Percentiles rank a stretch among this genome's conserved stretches.
Evolutionary conservation across 2,888 invertebrate genomes (phyloP).

Genomic region (Ctena decussata): DNA sequence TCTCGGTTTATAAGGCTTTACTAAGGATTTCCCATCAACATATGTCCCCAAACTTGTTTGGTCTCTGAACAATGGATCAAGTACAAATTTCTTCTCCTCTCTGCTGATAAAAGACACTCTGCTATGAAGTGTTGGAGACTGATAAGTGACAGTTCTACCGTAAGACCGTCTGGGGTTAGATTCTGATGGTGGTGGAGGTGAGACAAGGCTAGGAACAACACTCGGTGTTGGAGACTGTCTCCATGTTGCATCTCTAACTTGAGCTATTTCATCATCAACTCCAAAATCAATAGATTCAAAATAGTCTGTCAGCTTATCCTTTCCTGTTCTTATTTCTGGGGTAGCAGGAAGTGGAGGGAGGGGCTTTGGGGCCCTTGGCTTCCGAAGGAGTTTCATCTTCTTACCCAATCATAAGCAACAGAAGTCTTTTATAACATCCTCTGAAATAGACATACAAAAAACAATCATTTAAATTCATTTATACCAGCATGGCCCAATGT

Average conservation of each 20-base stretch:
- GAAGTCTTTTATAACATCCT: no score
- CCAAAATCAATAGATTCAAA: conserved; percentile 74
- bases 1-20: conserved; percentile 80
- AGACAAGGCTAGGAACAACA: conserved; percentile 76
- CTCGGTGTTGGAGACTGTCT: conserved; percentile 72
- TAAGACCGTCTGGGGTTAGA: conserved; percentile 65
- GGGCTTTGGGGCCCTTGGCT: conserved; percentile 76
- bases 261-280: conserved; percentile 54
- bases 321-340: conserved; percentile 52
- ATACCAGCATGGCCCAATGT: no score
- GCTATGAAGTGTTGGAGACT: conserved; percentile 63
- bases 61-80: conserved; percentile 78
- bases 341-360: conserved; percentile 66
- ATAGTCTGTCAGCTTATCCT: conserved; percentile 66
- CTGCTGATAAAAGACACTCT: conserved; percentile 69
- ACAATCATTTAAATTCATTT: no score
- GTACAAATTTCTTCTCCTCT: conserved; percentile 77
- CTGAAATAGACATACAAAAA: no score
- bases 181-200: conserved; percentile 78
- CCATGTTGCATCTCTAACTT: conserved; percentile 41
- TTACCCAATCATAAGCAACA: neutral
- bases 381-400: conserved; percentile 67
- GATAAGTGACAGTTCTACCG: conserved; percentile 56
- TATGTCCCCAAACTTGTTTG: conserved; percentile 79
- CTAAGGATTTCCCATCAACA: conserved; percentile 80